These are phyloP conservation scores for Speoplatyrhinus poulsoni DNA, from an alignment of 2,113 vertebrate species.

Conservation along the genomic window DNA sequence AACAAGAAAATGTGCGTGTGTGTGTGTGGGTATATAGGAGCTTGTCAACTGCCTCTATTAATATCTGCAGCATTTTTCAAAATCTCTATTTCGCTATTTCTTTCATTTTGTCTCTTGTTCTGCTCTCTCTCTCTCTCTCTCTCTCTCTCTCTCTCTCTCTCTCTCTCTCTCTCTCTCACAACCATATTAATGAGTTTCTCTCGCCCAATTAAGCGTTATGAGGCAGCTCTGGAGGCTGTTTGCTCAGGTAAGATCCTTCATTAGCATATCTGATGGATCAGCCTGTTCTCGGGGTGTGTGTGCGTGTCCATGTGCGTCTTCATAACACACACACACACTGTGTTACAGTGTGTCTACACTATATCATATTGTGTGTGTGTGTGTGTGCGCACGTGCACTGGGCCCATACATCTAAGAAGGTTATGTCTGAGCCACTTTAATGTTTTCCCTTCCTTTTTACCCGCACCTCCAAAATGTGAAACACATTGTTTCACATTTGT, in stretches of 20 bases:
- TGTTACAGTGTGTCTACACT: neutral
- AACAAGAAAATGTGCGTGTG: neutral
- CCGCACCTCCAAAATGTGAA: too few species aligned
- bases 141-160: slow-evolving; percentile 68
- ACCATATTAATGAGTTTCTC: slow-evolving; percentile 76
- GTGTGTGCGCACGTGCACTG: neutral
- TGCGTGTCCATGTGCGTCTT: neutral
- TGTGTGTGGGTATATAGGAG: neutral
- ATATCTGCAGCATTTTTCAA: slow-evolving; percentile 20
- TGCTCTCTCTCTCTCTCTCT: neutral
- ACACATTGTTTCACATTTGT: too few species aligned
- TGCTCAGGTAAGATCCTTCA: slow-evolving; percentile 76
- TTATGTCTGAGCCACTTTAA: too few species aligned
- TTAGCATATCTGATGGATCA: slow-evolving; percentile 80
- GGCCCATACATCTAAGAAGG: too few species aligned
- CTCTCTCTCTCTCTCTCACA: slow-evolving; percentile 60
- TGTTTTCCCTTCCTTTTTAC: too few species aligned
- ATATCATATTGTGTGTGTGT: slow-evolving; percentile 1
- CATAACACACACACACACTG: neutral
- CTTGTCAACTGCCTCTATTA: slow-evolving; percentile 28
- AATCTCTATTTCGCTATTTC: neutral
- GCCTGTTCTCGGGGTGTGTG: slow-evolving; percentile 28
- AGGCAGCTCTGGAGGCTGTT: slow-evolving; percentile 77
- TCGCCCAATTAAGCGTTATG: slow-evolving; percentile 77
- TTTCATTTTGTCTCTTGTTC: neutral